Base-by-base conservation (phyloP, 2,797 vertebrate genomes). In the Mormyrops boulengeri region DNA sequence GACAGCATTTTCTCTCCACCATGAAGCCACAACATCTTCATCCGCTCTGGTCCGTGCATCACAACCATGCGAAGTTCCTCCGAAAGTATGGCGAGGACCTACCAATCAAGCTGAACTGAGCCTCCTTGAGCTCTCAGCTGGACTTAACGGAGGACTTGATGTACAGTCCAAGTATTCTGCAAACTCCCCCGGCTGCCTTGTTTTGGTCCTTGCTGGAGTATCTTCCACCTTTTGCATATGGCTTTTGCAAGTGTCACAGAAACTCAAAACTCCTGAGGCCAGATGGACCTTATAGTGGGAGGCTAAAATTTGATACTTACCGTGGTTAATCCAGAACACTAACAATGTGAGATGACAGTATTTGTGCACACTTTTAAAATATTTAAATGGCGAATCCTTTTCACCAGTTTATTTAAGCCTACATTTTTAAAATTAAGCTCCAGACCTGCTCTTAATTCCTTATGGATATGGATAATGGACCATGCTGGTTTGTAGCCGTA, bases 51-150 rank as follows among this genome's bases (percentile, higher is more conserved):
- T 97, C 97, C 0, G 96, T 99, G 50, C 94, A 96, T 92, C 98
- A 99, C 93, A 99, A 99, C 95, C 99, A 99, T 92, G 91, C 92
- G 93, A 99, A 99, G 95, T 96, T 99, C 88, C 95, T 99, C 92
- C 96, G 95, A 90, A 99, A 98, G 38, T 97, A 97, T 0, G 97
- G 98, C 30, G 97, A 96, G 57, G 94, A 98, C 94, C 95, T 98
- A 90, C 94, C 95, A 60, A 93, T 99, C 89, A 93, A 97, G 90
- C 95, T 98, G 82, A 95, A 94, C 88, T 93, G 91, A 92, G 77
- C 50, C 6, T 34, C 55, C 6, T 34, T 6, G 26, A 17, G 53
- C n/a, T 57, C 44, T 34, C 77, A 1, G 1, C 22, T 38, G 34
- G 50, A 49, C 62, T 22, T 26, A 4, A 38, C 19, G 47, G 17